These are phyloP conservation scores for Nothoprocta perdicaria DNA, from an alignment of 2,113 vertebrate species.

Conservation along the genomic window DNA sequence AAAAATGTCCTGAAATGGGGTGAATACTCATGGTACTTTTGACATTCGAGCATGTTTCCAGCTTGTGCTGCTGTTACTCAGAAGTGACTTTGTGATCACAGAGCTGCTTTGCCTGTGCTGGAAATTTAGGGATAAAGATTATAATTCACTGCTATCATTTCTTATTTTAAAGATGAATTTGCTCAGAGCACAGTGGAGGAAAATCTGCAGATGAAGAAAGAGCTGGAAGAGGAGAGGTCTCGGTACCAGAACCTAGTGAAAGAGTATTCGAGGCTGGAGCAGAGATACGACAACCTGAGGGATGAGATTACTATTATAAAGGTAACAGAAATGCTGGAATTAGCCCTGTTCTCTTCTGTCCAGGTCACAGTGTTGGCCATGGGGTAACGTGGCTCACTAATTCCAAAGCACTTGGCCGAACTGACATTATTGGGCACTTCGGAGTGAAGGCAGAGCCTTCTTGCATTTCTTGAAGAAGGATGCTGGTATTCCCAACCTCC, in stretches of 20 bases:
- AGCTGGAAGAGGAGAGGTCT: constrained; percentile 88
- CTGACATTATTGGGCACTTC: neutral
- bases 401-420: neutral
- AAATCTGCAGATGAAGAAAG: constrained; percentile 76
- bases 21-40: neutral
- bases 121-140: neutral
- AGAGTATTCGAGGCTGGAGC: constrained; percentile 91
- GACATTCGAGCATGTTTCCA: neutral
- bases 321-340: constrained; percentile 65
- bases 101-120: neutral
- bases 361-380: fast-evolving
- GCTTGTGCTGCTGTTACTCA: neutral
- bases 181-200: constrained; percentile 70
- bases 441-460: neutral
- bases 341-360: fast-evolving
- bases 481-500: neutral
- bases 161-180: constrained; percentile 66
- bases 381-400: fast-evolving
- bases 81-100: neutral
- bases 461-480: neutral
- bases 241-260: constrained; percentile 94
- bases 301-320: constrained; percentile 86
- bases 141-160: fast-evolving
- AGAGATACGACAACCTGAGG: constrained; percentile 89
- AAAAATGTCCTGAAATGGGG: neutral